Evolutionary conservation across 92 coral and sea anemone genomes (phyloP).

Genomic region (Parazoanthus darwini): DNA sequence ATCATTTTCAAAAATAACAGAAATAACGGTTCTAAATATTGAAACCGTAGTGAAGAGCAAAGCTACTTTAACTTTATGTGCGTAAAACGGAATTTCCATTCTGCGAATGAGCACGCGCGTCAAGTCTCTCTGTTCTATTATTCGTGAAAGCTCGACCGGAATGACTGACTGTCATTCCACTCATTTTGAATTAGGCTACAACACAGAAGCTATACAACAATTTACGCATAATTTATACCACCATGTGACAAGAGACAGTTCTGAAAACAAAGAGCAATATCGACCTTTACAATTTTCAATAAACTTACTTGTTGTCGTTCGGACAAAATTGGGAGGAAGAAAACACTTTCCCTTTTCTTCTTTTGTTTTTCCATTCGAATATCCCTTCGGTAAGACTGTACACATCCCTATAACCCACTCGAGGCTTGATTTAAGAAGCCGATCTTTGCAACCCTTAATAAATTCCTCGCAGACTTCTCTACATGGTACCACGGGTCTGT

Average conservation of each 20-base stretch:
- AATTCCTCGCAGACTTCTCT: slow-evolving; percentile 76
- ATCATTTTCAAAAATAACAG: too few species aligned
- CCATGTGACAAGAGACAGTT: neutral
- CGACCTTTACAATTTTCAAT: too few species aligned
- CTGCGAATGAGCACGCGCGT: too few species aligned
- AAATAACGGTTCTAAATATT: too few species aligned
- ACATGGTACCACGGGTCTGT: slow-evolving; percentile 66
- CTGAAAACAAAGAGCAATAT: too few species aligned
- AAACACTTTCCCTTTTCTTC: slow-evolving; percentile 50
- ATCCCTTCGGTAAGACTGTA: slow-evolving; percentile 45
- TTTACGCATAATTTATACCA: neutral
- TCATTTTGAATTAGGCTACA: too few species aligned
- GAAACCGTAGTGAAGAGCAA: too few species aligned
- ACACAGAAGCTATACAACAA: neutral
- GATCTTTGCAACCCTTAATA: slow-evolving; percentile 60
- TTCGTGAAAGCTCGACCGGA: too few species aligned
- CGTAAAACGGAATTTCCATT: too few species aligned
- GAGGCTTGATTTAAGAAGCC: slow-evolving; percentile 20
- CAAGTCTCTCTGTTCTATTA: too few species aligned
- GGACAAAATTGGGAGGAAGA: slow-evolving; percentile 63
- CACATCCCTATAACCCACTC: slow-evolving; percentile 72
- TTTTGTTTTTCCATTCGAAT: slow-evolving; percentile 45
- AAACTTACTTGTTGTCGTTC: slow-evolving; percentile 25
- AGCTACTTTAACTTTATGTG: too few species aligned
- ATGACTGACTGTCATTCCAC: too few species aligned